Conservation (phyloP, 1,140 invertebrate genomes). For the Luehdorfia chinensis region DNA sequence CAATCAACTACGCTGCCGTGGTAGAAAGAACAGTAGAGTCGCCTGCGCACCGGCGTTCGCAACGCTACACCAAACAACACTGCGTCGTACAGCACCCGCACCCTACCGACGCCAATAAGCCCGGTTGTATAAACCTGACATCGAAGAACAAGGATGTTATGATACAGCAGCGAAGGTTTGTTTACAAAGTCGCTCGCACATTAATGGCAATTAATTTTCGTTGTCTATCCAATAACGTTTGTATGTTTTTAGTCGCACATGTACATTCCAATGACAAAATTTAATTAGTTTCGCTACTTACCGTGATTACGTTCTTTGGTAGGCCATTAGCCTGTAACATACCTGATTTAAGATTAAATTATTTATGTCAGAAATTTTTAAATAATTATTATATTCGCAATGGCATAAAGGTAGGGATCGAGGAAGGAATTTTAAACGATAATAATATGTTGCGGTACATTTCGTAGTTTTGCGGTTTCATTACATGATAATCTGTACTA, state of each 20-base stretch:
- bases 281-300: no score
- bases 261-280: background rate
- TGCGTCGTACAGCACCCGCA: slow-evolving; percentile 10
- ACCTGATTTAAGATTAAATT: no score
- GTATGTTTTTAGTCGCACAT: slow-evolving; percentile 1
- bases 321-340: no score
- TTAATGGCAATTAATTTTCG: slow-evolving; percentile 5
- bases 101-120: slow-evolving; percentile 18
- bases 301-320: no score
- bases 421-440: no score
- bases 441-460: no score
- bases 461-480: no score
- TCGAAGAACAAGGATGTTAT: slow-evolving; percentile 30
- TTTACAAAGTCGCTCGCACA: slow-evolving; percentile 25
- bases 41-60: slow-evolving; percentile 22
- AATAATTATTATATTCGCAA: no score
- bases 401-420: no score
- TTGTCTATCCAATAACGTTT: background rate
- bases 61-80: slow-evolving; percentile 27
- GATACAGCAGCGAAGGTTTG: slow-evolving; percentile 26
- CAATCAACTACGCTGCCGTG: slow-evolving; percentile 2
- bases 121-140: slow-evolving; percentile 16
- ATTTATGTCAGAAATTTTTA: no score
- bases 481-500: no score
- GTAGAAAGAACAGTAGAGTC: slow-evolving; percentile 1